Conservation (phyloP, 2,113 vertebrate genomes). For the Cheirogaleus medius region DNA sequence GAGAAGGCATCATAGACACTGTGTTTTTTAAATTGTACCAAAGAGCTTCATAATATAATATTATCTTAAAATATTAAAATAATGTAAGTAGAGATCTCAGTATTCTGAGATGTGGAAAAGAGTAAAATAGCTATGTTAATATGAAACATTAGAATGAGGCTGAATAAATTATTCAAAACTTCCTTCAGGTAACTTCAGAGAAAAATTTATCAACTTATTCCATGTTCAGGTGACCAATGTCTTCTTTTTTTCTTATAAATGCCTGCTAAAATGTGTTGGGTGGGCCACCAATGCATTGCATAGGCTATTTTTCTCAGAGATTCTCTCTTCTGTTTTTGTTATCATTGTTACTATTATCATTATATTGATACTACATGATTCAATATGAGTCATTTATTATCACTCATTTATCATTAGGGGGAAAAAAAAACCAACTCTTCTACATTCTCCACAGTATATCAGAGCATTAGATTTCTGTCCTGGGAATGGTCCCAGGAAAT, state of each 20-base stretch:
- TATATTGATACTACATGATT: background rate
- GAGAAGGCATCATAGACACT: background rate
- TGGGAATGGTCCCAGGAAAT: no score
- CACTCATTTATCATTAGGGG: background rate
- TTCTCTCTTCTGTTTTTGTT: background rate
- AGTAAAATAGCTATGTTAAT: background rate
- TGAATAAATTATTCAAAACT: background rate
- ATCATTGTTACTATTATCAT: background rate
- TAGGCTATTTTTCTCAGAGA: background rate
- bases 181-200: background rate
- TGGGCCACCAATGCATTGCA: background rate
- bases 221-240: background rate
- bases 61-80: background rate
- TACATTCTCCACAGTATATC: background rate
- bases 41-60: background rate
- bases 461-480: background rate
- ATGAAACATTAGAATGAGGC: background rate
- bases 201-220: background rate
- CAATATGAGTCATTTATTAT: background rate
- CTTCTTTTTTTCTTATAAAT: background rate
- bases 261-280: background rate
- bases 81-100: background rate
- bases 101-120: background rate
- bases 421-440: background rate
- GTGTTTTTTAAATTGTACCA: background rate